phyloP scores from a whole-genome alignment of 1,140 invertebrate species.

The Magallana gigas region DNA sequence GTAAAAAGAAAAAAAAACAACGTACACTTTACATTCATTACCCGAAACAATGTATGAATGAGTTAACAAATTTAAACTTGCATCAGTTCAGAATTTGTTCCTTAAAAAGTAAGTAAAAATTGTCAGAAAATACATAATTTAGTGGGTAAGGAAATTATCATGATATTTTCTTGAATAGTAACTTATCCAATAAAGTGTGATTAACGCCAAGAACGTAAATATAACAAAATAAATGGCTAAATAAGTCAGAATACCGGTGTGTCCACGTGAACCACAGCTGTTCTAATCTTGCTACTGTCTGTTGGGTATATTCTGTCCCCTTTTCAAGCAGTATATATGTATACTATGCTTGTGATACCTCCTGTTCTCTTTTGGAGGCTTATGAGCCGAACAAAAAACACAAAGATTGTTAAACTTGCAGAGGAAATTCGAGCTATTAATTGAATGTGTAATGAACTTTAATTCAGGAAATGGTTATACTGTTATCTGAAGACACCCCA shows the following conservation, averaged over 20 bases:
- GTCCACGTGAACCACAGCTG: slow-evolving; percentile 18
- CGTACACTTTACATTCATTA: neutral
- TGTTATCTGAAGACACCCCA: no score
- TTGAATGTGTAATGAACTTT: no score
- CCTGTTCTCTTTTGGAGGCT: no score
- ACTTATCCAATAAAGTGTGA: neutral
- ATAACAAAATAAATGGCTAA: neutral
- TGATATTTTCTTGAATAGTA: neutral
- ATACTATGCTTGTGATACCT: neutral
- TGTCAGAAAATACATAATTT: neutral
- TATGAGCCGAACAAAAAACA: no score
- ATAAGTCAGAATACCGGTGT: neutral
- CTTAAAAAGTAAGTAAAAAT: neutral
- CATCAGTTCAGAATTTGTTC: neutral
- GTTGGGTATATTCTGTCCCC: neutral
- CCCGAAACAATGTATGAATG: neutral
- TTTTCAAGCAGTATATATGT: neutral
- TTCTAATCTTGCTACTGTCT: neutral
- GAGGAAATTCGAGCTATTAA: neutral
- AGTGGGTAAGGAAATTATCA: neutral
- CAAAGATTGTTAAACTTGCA: neutral
- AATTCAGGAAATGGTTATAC: no score
- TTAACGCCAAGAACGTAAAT: neutral
- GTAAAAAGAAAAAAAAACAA: neutral
- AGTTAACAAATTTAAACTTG: neutral